Evolutionary conservation across 2,888 invertebrate genomes (phyloP), one percentile per base, ranked within the genome.

Genomic region (Sminthurides aquaticus): DNA sequence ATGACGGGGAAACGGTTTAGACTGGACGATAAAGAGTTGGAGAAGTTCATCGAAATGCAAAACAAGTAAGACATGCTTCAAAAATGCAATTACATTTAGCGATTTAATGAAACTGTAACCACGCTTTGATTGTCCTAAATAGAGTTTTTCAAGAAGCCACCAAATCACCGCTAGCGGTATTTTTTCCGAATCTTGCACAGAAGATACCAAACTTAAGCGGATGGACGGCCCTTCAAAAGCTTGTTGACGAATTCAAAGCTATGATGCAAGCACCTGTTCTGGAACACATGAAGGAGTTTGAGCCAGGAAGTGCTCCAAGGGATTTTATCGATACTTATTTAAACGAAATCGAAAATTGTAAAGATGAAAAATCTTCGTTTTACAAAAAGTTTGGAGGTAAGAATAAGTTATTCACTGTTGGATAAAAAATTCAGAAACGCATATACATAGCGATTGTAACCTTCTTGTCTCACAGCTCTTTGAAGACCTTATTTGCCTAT

Each of bases 321-420:
- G 59, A 64, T 43, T 64, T 59, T 26, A 64, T 59, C 22, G 64
- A 64, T n/a, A 1, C 48, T 26, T 64, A 59, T 22, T 3, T 64
- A 2, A 22, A 54, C 1, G 43, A 59, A 55, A 60, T 64, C 0
- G 3, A 26, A 18, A 27, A 43, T 0, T 43, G 49, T 15, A 43
- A 26, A 20, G 59, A 64, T 27, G 34, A 26, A 8, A 28, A 60
- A 8, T 64, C 64, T 11, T 26, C 59, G 20, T 64, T 64, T 43
- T 59, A 59, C 24, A 48, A 59, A 15, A 24, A 54, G 3, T 0
- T 5, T 11, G 64, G 64, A 29, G 58, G 63, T 58, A 63, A n/a
- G 28, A 8, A 24, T 28, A 43, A 15, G 48, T 56, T 20, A 52
- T n/a, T 52, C 22, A 52, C 22, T 5, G 5, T n/a, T n/a, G 20